phyloP scores from a whole-genome alignment of 1,140 invertebrate genomes.

The Aricia agestis region DNA sequence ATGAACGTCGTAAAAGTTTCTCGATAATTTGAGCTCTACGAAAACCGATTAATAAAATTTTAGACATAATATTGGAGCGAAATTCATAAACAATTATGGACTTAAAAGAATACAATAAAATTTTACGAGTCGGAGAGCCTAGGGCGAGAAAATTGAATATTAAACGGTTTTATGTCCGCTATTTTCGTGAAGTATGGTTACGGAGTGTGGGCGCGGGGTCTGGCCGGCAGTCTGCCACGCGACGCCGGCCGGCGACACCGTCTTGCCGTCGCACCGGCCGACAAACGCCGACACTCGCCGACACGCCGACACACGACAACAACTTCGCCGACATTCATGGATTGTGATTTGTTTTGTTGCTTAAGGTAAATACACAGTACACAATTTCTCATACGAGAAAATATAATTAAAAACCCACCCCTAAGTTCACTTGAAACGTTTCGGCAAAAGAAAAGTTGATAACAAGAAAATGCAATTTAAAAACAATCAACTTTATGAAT shows the following conservation, averaged over 20 bases:
- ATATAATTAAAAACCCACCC: not conserved
- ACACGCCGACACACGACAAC: not conserved
- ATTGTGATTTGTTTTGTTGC: conserved; percentile 11
- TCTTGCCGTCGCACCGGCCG: not conserved
- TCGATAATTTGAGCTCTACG: not conserved
- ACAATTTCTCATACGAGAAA: not conserved
- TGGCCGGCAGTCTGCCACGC: conserved; percentile 47
- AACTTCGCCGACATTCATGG: conserved; percentile 26
- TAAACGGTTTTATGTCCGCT: conserved; percentile 9
- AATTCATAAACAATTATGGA: not conserved
- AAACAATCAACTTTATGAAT: not conserved
- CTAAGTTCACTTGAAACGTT: not conserved
- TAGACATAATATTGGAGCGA: not conserved
- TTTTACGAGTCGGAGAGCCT: conserved; percentile 3
- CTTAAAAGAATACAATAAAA: conserved; percentile 8
- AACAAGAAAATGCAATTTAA: not conserved
- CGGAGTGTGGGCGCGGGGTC: conserved; percentile 41
- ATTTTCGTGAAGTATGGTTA: conserved; percentile 16
- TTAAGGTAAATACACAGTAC: not conserved
- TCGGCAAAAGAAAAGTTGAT: not conserved
- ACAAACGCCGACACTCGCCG: conserved; percentile 8
- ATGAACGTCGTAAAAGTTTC: not conserved
- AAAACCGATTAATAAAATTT: conserved; percentile 3
- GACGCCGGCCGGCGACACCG: conserved; percentile 54
- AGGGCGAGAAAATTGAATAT: conserved; percentile 4